A percentile compares a stretch with the other conserved stretches of the same genome.
Conservation (phyloP, 2,797 vertebrate species). For the Cheirogaleus major region DNA sequence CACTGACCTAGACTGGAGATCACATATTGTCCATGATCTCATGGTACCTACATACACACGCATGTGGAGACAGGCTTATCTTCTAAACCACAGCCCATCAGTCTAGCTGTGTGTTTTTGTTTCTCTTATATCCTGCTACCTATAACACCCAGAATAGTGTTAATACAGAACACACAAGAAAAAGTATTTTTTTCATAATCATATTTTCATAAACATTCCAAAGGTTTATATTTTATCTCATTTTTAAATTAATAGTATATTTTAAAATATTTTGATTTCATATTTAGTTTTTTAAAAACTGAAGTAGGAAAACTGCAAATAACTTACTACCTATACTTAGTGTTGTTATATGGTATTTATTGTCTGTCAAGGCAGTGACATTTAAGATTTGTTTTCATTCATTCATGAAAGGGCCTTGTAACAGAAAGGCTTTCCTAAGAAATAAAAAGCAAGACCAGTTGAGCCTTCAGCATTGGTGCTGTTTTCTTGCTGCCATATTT, state of each 20-base stretch:
- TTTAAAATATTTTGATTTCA: neutral
- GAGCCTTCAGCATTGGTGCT: rapidly evolving
- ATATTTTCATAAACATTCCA: neutral
- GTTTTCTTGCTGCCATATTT: rapidly evolving
- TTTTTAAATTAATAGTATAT: neutral
- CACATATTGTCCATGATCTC: neutral
- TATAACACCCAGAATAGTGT: neutral
- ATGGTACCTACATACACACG: rapidly evolving
- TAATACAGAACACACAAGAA: neutral
- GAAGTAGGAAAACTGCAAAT: neutral
- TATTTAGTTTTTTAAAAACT: neutral
- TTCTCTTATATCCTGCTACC: neutral
- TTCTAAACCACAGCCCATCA: neutral
- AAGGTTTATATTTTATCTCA: neutral
- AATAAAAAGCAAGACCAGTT: neutral
- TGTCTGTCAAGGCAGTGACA: neutral
- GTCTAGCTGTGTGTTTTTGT: neutral
- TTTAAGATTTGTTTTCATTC: neutral
- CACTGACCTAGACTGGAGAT: rapidly evolving
- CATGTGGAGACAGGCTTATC: neutral
- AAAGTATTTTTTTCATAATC: neutral
- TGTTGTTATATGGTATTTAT: rapidly evolving
- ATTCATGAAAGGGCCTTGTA: neutral
- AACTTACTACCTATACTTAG: neutral
- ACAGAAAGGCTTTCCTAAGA: neutral